Evolutionary conservation across 2,113 vertebrate species (phyloP), one percentile per base, ranked within the genome.

Genomic region (Salvelinus namaycush): DNA sequence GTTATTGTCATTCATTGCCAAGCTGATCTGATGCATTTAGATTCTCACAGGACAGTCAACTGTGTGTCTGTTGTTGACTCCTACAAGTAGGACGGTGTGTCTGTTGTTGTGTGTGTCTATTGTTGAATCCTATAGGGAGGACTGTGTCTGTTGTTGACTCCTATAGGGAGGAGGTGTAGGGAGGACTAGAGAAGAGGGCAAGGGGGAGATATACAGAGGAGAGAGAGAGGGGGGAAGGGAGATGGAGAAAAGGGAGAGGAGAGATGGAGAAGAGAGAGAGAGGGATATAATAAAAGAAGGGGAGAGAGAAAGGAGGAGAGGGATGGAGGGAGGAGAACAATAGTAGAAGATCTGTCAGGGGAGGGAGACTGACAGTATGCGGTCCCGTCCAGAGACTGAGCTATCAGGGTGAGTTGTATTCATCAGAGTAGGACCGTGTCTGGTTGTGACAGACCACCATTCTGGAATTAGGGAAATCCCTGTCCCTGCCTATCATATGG

Each of bases 361-460:
- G 60, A 76, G 67, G 48, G 54, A 18, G 54, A 57, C n/a, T 62
- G 8, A 9, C 59, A 27, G n/a, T 64, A 65, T 1, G 51, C 5
- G 51, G 62, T 65, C 27, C 65, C 65, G 4, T 18, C 2, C 24
- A 5, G 9, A 67, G 24, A 29, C 65, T 29, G n/a, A 74, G 34
- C 81, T 72, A 75, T 81, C 60, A 27, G 68, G 73, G 44, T 9
- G 73, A 78, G 70, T 81, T 68, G 76, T 68, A 70, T 49, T 39
- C 76, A 70, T 31, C 1, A 13, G 70, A 81, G 69, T 51, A 51
- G 72, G 78, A 75, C 72, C 73, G 24, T 76, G 82, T 83, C 65
- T 73, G 44, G 60, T 62, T 73, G 70, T 89, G 85, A 89, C 87
- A 86, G 73, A 44, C 75, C 54, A 84, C 82, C 73, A 76, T 82